Percentiles rank a stretch among this genome's conserved stretches.
Evolutionary conservation across 2,113 vertebrate species (phyloP).

Genomic region (Scopus umbretta): DNA sequence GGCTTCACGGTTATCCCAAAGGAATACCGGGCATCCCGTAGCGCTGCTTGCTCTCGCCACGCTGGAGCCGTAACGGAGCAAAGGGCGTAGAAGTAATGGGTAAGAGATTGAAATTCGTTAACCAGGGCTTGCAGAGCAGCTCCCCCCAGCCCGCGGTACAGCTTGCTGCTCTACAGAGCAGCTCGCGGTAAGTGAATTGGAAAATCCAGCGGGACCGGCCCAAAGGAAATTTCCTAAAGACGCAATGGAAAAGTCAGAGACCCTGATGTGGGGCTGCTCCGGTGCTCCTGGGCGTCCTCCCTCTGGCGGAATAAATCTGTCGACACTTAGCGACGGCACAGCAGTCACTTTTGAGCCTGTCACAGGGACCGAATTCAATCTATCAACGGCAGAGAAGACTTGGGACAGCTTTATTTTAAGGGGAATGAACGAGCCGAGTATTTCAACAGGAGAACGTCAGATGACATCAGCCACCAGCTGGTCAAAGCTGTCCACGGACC

Average conservation of each 20-base stretch:
- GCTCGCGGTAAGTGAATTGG: neutral
- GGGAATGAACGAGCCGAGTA: neutral
- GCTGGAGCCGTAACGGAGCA: neutral
- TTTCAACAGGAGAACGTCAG: neutral
- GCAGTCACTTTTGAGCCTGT: neutral
- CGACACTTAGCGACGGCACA: neutral
- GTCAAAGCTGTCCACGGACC: neutral
- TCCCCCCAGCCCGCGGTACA: neutral
- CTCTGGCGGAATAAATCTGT: neutral
- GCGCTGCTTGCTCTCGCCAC: accelerated
- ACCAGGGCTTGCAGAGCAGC: neutral
- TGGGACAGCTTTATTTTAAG: neutral
- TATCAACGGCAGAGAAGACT: neutral
- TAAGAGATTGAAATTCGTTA: neutral
- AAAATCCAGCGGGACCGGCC: neutral
- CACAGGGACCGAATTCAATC: accelerated
- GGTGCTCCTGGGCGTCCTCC: accelerated
- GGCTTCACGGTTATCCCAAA: neutral
- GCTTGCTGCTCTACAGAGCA: accelerated
- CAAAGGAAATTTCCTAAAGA: neutral
- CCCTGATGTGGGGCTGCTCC: neutral
- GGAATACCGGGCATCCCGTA: neutral
- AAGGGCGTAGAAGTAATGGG: neutral
- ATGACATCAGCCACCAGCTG: too few species aligned
- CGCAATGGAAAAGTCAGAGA: neutral